These are phyloP conservation scores for Chrysomela aeneicollis DNA, from an alignment of 2,888 invertebrate species.

Conservation along the genomic window DNA sequence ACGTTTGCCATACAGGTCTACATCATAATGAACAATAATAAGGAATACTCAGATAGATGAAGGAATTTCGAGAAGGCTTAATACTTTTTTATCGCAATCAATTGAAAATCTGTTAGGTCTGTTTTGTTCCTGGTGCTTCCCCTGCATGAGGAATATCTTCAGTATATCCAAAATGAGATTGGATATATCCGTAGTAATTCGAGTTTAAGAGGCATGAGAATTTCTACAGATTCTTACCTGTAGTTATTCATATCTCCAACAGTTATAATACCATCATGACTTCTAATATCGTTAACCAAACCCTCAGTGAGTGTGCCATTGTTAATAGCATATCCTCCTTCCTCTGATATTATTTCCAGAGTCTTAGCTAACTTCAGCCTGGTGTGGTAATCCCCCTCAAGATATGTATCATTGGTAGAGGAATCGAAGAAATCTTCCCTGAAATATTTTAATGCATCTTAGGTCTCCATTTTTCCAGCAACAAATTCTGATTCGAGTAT, in stretches of 20 bases:
- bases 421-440: slow-evolving; percentile 49
- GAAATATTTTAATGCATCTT: background rate
- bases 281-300: slow-evolving; percentile 53
- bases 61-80: too few relatives aligned
- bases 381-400: slow-evolving; percentile 43
- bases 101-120: too few relatives aligned
- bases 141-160: too few relatives aligned
- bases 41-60: too few relatives aligned
- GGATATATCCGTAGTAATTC: too few relatives aligned
- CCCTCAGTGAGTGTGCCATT: slow-evolving; percentile 63
- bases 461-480: too few relatives aligned
- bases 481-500: too few relatives aligned
- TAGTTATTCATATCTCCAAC: slow-evolving; percentile 78
- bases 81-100: too few relatives aligned
- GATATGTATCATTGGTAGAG: slow-evolving; percentile 43
- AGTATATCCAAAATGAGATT: too few relatives aligned
- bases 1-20: slow-evolving; percentile 72
- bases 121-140: too few relatives aligned
- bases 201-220: too few relatives aligned
- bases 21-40: background rate
- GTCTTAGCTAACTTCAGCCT: slow-evolving; percentile 62
- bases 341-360: slow-evolving; percentile 63
- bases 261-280: slow-evolving; percentile 78
- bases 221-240: slow-evolving; percentile 64
- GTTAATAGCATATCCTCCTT: slow-evolving; percentile 66